These are phyloP conservation scores for Artibeus lituratus DNA, from an alignment of 2,797 vertebrate species.

Conservation along the genomic window DNA sequence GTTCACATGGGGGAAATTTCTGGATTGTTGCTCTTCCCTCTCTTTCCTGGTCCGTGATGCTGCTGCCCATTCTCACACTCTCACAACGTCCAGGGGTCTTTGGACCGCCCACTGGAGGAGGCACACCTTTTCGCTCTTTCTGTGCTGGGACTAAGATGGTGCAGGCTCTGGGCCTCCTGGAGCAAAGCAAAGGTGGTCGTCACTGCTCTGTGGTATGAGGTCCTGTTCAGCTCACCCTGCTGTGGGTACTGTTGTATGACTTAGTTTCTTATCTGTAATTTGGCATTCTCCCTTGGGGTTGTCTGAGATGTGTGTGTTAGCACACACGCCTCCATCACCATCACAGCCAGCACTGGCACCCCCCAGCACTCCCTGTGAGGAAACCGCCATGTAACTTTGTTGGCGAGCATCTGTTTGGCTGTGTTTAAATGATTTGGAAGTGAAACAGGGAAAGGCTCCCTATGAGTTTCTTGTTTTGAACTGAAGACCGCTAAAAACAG, in stretches of 20 bases:
- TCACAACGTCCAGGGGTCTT: neutral
- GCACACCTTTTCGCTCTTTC: neutral
- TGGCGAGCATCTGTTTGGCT: neutral
- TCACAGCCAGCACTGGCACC: neutral
- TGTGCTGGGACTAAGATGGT: neutral
- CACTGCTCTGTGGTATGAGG: neutral
- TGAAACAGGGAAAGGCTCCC: neutral
- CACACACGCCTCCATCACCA: no score
- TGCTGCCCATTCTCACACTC: neutral
- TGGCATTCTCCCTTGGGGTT: neutral
- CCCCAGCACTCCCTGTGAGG: neutral
- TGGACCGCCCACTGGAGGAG: neutral
- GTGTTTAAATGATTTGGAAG: neutral
- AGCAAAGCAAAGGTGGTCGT: neutral
- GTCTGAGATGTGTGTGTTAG: rapidly evolving
- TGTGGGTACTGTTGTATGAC: neutral
- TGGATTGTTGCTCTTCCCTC: neutral
- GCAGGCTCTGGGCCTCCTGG: neutral
- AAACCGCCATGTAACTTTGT: neutral
- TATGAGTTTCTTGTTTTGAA: neutral
- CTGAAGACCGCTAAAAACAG: neutral
- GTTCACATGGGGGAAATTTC: neutral
- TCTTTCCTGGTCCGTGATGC: neutral
- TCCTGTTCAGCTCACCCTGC: neutral
- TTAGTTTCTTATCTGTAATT: neutral